Evolutionary conservation across 1,140 invertebrate species (phyloP), one percentile per base, ranked within the genome.

Genomic region (Drosophila prosaltans): DNA sequence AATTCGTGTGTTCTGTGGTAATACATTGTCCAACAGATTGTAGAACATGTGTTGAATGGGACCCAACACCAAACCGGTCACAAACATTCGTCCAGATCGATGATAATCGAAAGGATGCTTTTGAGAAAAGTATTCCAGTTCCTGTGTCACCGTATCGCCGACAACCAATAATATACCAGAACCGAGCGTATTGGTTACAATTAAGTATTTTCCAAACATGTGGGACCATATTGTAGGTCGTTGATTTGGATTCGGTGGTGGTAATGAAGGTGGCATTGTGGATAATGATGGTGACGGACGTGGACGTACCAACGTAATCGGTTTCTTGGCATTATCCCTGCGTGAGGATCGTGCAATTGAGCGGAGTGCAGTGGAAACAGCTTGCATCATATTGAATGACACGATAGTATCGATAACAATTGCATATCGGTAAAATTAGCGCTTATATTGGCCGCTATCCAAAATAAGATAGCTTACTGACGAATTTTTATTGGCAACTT

Each of bases 11-110:
- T 16, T 40, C 6, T n/a, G 41, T 1, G 48, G 21, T 4, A 61
- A 21, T 3, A 26, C 0, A 3, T 16, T 32, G 21, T 77, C 74
- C 40, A 77, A 1, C 3, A 10, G 10, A 8, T 7, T 8, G 11
- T 77, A 77, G 68, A 77, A 77, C 3, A 16, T 4, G 51, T 77
- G 74, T 28, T 77, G 74, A 3, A 77, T 32, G 2, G 73, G 73
- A 0, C 74, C 73, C 7, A 76, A 16, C 1, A 48, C 11, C 16
- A 76, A 48, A 2, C 74, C 74, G 2, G 73, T 70, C 6, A 76
- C 1, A n/a, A 76, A 32, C 73, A 76, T 61, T 7, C 32, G 26
- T 5, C 40, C 40, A 3, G 55, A 64, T 3, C 74, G 73, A 0
- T 10, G 2, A 16, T 11, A 70, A 11, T 77, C 66, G 7, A 76